Conservation (phyloP, 2,797 vertebrate genomes). For the Emys orbicularis region DNA sequence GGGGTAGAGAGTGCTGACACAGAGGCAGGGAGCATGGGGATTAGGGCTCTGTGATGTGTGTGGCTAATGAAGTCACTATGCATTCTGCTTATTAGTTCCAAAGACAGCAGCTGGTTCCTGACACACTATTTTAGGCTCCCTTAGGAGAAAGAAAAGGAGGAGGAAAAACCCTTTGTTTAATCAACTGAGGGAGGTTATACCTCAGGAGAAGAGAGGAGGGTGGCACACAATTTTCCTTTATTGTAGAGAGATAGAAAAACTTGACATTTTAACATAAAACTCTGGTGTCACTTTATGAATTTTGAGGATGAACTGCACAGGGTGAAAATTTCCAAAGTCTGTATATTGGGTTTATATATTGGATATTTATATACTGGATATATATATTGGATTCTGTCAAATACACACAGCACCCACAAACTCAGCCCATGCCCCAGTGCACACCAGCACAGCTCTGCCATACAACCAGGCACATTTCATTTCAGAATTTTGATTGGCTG, state of each 20-base stretch:
- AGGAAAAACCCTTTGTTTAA: not conserved
- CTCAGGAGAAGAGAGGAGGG: not conserved
- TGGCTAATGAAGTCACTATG: conserved; percentile 37
- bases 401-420: not conserved
- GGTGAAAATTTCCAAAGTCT: not conserved
- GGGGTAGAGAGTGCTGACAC: not conserved
- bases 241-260: fast-evolving
- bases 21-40: not conserved
- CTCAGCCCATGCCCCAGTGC: fast-evolving
- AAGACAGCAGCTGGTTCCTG: conserved; percentile 43
- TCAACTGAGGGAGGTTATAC: not conserved
- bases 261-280: not conserved
- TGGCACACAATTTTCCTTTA: not conserved
- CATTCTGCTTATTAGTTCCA: conserved; percentile 38
- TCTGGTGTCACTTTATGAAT: not conserved
- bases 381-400: not conserved
- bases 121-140: conserved; percentile 5
- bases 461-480: not conserved
- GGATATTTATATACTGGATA: not conserved
- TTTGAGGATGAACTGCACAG: not conserved
- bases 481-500: not conserved
- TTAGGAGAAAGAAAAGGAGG: conserved; percentile 40
- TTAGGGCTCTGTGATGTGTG: not conserved
- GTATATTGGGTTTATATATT: not conserved
- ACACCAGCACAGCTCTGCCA: too few species aligned